Base-by-base conservation (phyloP, 1,140 invertebrate genomes). In the Temnothorax nylanderi region DNA sequence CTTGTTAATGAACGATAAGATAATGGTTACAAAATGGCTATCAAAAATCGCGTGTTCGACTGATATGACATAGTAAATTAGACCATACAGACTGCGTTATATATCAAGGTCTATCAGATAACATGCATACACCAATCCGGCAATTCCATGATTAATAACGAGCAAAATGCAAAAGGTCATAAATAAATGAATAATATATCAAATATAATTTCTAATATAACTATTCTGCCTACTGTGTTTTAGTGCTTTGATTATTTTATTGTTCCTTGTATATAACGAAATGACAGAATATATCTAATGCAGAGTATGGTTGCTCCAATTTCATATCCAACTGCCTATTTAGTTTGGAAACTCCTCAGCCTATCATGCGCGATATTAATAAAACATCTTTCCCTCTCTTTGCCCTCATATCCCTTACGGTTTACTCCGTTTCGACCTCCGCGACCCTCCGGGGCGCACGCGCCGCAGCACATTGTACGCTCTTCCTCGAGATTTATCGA, bases 401-500 rank as follows among this genome's bases (percentile, higher is more conserved):
- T 47, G 8, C n/a, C 41, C 18, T 21, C n/a, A n/a, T 32, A 74
- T 47, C 16, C 18, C 18, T 58, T 32, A 37, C 37, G 16, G 37
- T 56, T 74, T 44, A 58, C 26, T 51, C 18, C 41, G 32, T 60
- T 62, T 75, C 41, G 54, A 75, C n/a, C 80, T 41, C 18, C 18
- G 69, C 64, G 49, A 80, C 41, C 54, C 69, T 41, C 37, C 21
- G 32, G 54, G 54, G 44, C 54, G 69, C 69, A 62, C 80, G 80
- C 80, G 80, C 67, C 67, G 51, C 26, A 18, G 37, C n/a, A 60
- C 34, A 69, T 54, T 65, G 47, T 69, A n/a, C 26, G 69, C 80
- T 62, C 67, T 32, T 82, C 80, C 54, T 84, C 80, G 54, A 60
- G 86, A 78, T 76, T 87, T 80, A 44, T 51, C 88, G 85, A 76